phyloP scores from a whole-genome alignment of 2,113 vertebrate species.

The Penelope pileata region DNA sequence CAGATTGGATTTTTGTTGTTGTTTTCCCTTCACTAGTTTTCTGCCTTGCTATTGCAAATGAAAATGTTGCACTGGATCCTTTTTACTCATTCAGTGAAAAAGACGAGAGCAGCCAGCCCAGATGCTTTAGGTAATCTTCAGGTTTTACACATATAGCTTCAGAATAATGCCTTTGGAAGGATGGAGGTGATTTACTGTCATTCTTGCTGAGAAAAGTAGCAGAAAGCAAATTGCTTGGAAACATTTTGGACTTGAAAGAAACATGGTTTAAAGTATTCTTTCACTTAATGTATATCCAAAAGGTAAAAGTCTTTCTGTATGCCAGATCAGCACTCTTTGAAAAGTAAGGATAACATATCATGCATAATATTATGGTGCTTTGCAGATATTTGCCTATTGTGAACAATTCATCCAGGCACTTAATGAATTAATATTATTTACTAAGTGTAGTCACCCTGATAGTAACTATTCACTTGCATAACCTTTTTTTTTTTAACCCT shows the following conservation, averaged over 20 bases:
- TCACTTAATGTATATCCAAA: neutral
- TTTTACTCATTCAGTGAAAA: neutral
- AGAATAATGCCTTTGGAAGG: neutral
- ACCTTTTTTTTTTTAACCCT: neutral
- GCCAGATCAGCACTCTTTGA: neutral
- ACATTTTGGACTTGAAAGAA: neutral
- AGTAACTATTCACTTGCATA: slow-evolving; percentile 12
- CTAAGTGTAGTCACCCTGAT: slow-evolving; percentile 23
- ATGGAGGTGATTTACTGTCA: neutral
- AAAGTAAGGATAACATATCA: slow-evolving; percentile 25
- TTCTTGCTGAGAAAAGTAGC: neutral
- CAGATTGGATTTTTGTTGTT: neutral
- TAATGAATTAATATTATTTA: slow-evolving; percentile 1
- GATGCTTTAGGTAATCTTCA: neutral
- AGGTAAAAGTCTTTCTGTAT: neutral
- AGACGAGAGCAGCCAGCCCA: neutral
- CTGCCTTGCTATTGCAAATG: neutral
- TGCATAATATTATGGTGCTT: slow-evolving; percentile 37
- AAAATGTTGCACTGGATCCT: neutral
- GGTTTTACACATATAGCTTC: neutral
- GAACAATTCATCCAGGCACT: slow-evolving; percentile 29
- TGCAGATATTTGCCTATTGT: slow-evolving; percentile 24
- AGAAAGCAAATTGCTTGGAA: neutral
- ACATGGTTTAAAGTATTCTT: neutral
- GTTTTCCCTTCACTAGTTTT: neutral